A percentile compares a stretch with the other conserved stretches of the same genome.
These are phyloP conservation scores for Coregonus sp. DNA, from an alignment of 2,797 vertebrate species.

Conservation along the genomic window DNA sequence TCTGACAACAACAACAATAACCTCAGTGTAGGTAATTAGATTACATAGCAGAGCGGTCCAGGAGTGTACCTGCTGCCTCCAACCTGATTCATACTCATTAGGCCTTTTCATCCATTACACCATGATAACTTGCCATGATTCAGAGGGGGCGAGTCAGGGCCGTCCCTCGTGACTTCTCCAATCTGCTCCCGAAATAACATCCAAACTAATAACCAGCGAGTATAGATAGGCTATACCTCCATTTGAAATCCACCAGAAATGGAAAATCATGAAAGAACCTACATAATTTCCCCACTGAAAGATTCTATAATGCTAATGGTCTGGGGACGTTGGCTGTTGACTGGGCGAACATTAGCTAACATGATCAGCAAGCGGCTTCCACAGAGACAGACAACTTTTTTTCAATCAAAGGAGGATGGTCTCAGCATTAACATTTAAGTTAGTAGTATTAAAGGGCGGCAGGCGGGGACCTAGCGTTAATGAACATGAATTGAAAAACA, in stretches of 20 bases:
- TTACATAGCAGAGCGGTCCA: background rate
- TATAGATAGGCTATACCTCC: background rate
- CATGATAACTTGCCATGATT: background rate
- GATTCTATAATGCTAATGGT: background rate
- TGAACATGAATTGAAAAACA: slow-evolving; percentile 39
- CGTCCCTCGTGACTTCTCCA: background rate
- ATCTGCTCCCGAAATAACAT: background rate
- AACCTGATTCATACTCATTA: background rate
- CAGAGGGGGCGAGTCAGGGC: background rate
- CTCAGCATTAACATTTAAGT: slow-evolving; percentile 11
- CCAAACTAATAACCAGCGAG: background rate
- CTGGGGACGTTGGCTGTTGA: background rate
- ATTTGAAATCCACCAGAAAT: background rate
- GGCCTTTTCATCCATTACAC: slow-evolving; percentile 2
- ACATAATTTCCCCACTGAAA: no score
- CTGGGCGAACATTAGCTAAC: background rate
- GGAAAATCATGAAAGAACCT: background rate
- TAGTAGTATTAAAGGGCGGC: slow-evolving; percentile 35
- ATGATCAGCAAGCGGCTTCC: background rate
- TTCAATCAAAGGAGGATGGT: background rate
- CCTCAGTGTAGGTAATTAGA: background rate
- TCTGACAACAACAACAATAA: slow-evolving; percentile 6
- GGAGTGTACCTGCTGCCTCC: background rate
- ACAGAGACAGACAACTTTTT: background rate
- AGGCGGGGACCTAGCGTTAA: slow-evolving; percentile 22